These are phyloP conservation scores for Choloepus hoffmanni DNA, from an alignment of 2,113 vertebrate species.

Conservation along the genomic window DNA sequence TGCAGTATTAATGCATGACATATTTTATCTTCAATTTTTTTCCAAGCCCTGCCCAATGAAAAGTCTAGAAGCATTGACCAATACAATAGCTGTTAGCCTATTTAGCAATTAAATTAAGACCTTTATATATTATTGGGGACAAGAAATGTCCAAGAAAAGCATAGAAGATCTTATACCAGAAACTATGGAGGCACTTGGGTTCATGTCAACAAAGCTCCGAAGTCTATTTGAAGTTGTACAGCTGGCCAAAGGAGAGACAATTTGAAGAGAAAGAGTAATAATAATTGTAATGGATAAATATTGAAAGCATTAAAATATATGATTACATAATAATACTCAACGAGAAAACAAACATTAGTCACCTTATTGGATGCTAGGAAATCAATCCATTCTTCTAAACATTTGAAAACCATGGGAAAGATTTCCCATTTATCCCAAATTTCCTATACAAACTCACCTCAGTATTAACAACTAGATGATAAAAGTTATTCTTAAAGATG, in stretches of 20 bases:
- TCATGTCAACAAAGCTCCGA: background rate
- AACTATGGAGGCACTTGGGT: background rate
- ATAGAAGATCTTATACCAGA: background rate
- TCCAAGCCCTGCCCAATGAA: background rate
- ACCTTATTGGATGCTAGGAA: background rate
- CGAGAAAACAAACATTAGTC: background rate
- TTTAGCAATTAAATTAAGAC: background rate
- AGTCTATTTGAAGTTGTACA: background rate
- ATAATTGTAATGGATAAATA: background rate
- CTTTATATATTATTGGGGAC: background rate
- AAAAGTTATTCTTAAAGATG: background rate
- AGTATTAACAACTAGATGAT: background rate
- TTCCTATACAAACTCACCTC: background rate
- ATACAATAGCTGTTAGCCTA: background rate
- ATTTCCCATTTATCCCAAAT: background rate
- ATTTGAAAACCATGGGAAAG: background rate
- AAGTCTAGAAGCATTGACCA: background rate
- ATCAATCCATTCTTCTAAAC: background rate
- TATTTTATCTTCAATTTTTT: slow-evolving; percentile 5
- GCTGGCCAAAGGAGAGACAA: background rate
- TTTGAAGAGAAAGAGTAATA: background rate
- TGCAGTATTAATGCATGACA: background rate
- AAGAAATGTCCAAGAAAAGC: background rate
- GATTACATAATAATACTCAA: background rate
- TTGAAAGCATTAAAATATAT: slow-evolving; percentile 26